A percentile compares a stretch with the other conserved stretches of the same genome.
phyloP scores from a whole-genome alignment of 1,140 invertebrate species.

The Drosophila hydei region DNA sequence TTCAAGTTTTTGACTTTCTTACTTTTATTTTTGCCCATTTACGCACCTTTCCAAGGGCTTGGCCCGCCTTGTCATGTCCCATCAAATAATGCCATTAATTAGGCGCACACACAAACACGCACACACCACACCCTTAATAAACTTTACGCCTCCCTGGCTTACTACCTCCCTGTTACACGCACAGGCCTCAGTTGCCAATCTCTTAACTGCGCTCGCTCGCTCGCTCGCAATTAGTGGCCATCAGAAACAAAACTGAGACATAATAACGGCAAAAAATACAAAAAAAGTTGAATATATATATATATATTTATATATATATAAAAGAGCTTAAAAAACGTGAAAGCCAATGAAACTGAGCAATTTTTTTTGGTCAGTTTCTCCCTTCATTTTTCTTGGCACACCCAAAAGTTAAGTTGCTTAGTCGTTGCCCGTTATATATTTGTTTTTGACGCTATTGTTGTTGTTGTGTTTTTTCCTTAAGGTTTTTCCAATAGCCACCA shows the following conservation, averaged over 20 bases:
- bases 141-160: conserved; percentile 1
- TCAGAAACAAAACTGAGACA: conserved; percentile 73
- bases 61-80: conserved; percentile 30
- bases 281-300: conserved; percentile 18
- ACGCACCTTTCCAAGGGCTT: conserved; percentile 48
- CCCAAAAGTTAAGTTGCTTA: conserved; percentile 40
- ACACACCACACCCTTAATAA: conserved; percentile 46
- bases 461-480: conserved; percentile 22
- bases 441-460: conserved; percentile 16
- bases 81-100: conserved; percentile 81
- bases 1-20: conserved; percentile 24
- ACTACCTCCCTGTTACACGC: conserved; percentile 2
- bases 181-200: conserved; percentile 3
- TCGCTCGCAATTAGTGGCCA: conserved; percentile 69
- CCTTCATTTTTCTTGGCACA: conserved; percentile 28
- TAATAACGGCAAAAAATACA: conserved; percentile 53
- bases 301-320: conserved; percentile 4
- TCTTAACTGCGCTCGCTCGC: conserved; percentile 31
- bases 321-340: conserved; percentile 44
- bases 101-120: conserved; percentile 50
- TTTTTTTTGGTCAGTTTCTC: conserved; percentile 17
- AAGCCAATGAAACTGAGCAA: conserved; percentile 47
- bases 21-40: conserved; percentile 50
- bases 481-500: conserved; percentile 41
- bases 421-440: conserved; percentile 12